Conservation (phyloP, 2,797 vertebrate genomes). For the Adrianichthys oophorus region DNA sequence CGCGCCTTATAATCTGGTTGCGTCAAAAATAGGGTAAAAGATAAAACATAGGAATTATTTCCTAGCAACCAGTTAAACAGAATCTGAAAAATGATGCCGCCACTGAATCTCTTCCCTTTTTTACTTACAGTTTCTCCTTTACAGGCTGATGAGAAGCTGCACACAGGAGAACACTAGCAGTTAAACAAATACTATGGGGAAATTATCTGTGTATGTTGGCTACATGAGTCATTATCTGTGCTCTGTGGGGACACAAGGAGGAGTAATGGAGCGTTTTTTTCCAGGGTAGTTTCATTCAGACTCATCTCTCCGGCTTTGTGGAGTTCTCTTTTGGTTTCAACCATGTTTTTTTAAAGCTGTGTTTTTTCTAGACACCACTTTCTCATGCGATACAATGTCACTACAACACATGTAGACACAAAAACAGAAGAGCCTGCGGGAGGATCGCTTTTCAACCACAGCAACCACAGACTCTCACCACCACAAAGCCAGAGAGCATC, state of each 20-base stretch:
- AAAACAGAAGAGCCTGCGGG: conserved; percentile 21
- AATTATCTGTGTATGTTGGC: conserved; percentile 13
- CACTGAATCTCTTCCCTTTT: too few relatives aligned
- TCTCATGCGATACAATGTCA: conserved; percentile 7
- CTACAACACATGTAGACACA: conserved; percentile 14
- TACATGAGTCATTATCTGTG: conserved; percentile 10
- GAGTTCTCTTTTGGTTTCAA: conserved; percentile 4
- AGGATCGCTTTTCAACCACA: conserved; percentile 24
- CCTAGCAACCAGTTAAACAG: too few relatives aligned
- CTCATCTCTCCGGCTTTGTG: neutral
- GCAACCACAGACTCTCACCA: conserved; percentile 10
- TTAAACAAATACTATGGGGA: conserved; percentile 31
- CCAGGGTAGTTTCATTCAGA: conserved; percentile 3
- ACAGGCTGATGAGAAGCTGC: neutral
- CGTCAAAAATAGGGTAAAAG: too few relatives aligned
- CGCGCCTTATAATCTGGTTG: too few relatives aligned
- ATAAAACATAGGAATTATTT: too few relatives aligned
- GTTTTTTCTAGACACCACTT: conserved; percentile 4
- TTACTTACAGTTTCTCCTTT: neutral
- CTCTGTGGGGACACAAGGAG: conserved; percentile 1
- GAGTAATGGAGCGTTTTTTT: neutral
- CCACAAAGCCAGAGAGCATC: conserved; percentile 15
- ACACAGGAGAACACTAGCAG: conserved; percentile 18
- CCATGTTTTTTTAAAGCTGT: conserved; percentile 2
- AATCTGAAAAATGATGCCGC: too few relatives aligned